phyloP scores from a whole-genome alignment of 2,797 vertebrate species.

The Sebastolobus alascanus region DNA sequence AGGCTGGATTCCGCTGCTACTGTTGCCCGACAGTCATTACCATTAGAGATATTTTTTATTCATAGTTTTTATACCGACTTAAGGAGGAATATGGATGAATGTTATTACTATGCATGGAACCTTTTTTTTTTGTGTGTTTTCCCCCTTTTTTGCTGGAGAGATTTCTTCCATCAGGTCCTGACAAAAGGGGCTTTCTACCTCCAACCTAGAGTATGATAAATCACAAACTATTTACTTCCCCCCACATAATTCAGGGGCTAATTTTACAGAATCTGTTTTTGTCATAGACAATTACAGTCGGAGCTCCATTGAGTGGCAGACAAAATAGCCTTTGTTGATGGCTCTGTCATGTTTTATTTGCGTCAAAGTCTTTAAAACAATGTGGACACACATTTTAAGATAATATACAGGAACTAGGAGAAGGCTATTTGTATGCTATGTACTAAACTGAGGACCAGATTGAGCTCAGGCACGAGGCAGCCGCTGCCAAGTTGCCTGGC shows the following conservation, averaged over 20 bases:
- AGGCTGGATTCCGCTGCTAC: conserved; percentile 74
- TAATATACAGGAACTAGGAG: conserved; percentile 78
- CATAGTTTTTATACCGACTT: conserved; percentile 87
- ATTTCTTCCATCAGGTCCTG: conserved; percentile 84
- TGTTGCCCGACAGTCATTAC: conserved; percentile 84
- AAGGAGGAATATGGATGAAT: conserved; percentile 86
- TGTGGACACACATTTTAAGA: conserved; percentile 86
- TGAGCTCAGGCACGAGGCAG: conserved; percentile 67
- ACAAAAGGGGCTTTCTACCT: conserved; percentile 84
- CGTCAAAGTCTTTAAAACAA: conserved; percentile 85
- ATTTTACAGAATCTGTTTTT: conserved; percentile 90
- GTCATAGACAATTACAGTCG: conserved; percentile 88
- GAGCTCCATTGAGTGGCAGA: conserved; percentile 87
- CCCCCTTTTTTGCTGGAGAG: conserved; percentile 63
- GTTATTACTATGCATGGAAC: conserved; percentile 87
- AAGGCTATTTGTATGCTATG: conserved; percentile 80
- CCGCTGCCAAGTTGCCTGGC: conserved; percentile 52
- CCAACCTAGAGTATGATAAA: conserved; percentile 87
- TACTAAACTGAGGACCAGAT: conserved; percentile 77
- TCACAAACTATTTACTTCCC: conserved; percentile 88
- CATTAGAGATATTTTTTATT: conserved; percentile 86
- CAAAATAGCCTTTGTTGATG: conserved; percentile 91
- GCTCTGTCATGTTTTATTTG: conserved; percentile 89
- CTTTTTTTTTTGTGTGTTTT: conserved; percentile 61
- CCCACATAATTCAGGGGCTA: conserved; percentile 85